phyloP scores from a whole-genome alignment of 2,797 vertebrate genomes.

The Rhynchotus rufescens region DNA sequence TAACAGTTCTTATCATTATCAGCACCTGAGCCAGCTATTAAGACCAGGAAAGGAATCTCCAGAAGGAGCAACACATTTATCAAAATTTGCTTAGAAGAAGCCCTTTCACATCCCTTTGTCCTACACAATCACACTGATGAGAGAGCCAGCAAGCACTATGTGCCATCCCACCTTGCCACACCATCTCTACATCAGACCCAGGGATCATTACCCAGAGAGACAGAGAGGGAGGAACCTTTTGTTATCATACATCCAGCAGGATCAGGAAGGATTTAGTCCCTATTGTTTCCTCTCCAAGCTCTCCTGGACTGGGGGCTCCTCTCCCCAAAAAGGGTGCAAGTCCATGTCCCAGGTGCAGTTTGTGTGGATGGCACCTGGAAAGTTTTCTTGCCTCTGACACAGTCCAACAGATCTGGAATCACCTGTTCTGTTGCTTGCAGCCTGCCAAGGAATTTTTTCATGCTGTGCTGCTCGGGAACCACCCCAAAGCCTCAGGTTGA shows the following conservation, averaged over 20 bases:
- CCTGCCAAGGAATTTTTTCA: slow-evolving; percentile 62
- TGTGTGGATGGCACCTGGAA: not conserved
- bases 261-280: not conserved
- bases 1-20: slow-evolving; percentile 18
- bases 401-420: slow-evolving; percentile 60
- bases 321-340: fast-evolving
- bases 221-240: not conserved
- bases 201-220: not conserved
- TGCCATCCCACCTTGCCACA: not conserved
- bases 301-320: fast-evolving
- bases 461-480: slow-evolving; percentile 49
- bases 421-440: slow-evolving; percentile 56
- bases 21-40: not conserved
- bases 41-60: slow-evolving; percentile 20
- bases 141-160: not conserved
- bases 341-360: slow-evolving; percentile 10
- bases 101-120: not conserved
- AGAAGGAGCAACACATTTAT: not conserved
- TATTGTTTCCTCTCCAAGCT: not conserved
- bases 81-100: not conserved
- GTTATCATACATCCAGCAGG: slow-evolving; percentile 8
- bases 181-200: fast-evolving
- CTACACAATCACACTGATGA: not conserved
- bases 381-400: slow-evolving; percentile 27
- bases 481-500: slow-evolving; percentile 50